Percentiles rank a stretch among this genome's conserved stretches.
Evolutionary conservation across 2,113 vertebrate species (phyloP).

Genomic region (Scomber scombrus): DNA sequence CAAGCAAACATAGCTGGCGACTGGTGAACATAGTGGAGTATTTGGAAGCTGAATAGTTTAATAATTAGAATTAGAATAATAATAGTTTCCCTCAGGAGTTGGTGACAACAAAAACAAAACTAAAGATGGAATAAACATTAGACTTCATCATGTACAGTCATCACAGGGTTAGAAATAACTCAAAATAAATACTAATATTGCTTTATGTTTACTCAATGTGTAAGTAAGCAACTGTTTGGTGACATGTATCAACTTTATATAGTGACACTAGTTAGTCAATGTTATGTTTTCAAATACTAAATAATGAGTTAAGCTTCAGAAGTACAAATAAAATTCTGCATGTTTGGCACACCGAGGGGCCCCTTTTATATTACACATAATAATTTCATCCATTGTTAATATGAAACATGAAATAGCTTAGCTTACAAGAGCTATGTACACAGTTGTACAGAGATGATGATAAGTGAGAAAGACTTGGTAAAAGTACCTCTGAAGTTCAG

Average conservation of each 20-base stretch:
- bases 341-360: neutral
- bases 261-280: neutral
- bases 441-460: neutral
- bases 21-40: no score
- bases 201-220: neutral
- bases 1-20: no score
- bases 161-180: neutral
- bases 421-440: neutral
- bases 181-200: neutral
- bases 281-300: neutral
- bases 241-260: neutral
- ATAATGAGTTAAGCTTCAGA: neutral
- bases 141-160: neutral
- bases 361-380: neutral
- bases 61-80: no score
- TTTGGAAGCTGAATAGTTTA: no score
- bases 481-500: constrained; percentile 45
- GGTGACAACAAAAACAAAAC: no score
- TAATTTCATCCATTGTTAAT: neutral
- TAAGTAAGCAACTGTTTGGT: neutral
- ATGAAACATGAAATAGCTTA: neutral
- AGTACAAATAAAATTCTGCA: no score
- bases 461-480: constrained; percentile 31
- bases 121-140: neutral
- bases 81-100: no score